Evolutionary conservation across 2,888 invertebrate species (phyloP).

Genomic region (Latheticus oryzae): DNA sequence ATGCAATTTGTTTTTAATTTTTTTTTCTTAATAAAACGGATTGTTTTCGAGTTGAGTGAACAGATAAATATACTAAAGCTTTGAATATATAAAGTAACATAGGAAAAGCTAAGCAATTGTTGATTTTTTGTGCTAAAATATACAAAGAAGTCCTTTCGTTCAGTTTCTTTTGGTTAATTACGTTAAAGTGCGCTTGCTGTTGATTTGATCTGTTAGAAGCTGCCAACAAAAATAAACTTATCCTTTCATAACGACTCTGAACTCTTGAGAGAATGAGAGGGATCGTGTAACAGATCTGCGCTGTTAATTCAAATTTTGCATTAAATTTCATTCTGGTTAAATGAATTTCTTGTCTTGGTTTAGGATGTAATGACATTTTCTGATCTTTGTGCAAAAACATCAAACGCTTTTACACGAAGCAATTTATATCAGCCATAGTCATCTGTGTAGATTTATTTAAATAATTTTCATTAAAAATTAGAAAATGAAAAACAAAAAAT

Average conservation of each 20-base stretch:
- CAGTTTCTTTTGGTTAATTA: conserved; percentile 9
- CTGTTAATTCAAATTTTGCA: conserved; percentile 29
- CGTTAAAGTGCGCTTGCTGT: conserved; percentile 6
- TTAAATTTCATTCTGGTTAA: conserved; percentile 29
- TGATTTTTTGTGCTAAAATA: too few species aligned
- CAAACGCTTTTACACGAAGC: conserved; percentile 19
- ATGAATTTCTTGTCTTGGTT: conserved; percentile 23
- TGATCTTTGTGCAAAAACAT: conserved; percentile 27
- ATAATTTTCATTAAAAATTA: conserved; percentile 7
- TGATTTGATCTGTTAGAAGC: conserved; percentile 13
- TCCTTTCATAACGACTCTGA: conserved; percentile 13
- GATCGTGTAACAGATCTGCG: conserved; percentile 23
- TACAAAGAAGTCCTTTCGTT: background rate
- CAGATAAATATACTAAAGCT: too few species aligned
- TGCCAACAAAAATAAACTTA: conserved; percentile 23
- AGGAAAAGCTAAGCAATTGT: too few species aligned
- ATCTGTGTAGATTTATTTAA: conserved; percentile 9
- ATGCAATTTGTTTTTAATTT: too few species aligned
- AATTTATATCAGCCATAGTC: conserved; percentile 7
- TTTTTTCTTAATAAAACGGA: too few species aligned
- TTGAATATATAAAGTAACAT: too few species aligned
- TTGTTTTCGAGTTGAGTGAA: too few species aligned
- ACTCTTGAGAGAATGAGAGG: conserved; percentile 4
- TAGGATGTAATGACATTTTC: conserved; percentile 23
- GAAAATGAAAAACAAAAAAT: conserved; percentile 9